Conservation (phyloP, 1,140 invertebrate species). For the Caerostris darwini region DNA sequence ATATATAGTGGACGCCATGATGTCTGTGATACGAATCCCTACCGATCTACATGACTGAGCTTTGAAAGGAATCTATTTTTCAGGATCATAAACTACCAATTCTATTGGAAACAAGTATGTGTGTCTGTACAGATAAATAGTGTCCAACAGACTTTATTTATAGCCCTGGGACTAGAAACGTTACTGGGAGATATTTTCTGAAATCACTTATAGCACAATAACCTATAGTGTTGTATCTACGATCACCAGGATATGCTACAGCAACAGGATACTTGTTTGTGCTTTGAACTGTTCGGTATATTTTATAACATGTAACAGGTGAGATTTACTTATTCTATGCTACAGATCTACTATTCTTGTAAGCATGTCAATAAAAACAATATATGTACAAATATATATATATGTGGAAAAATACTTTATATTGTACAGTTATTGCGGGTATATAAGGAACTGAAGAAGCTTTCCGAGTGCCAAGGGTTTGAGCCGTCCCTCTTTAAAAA, state of each 20-base stretch:
- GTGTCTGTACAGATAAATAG: not conserved
- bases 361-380: not conserved
- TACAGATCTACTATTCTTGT: not conserved
- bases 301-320: not conserved
- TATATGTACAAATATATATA: too few relatives aligned
- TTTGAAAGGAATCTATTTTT: not conserved
- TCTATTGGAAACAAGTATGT: not conserved
- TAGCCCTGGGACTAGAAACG: not conserved
- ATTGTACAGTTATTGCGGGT: too few relatives aligned
- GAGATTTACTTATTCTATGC: not conserved
- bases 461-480: too few relatives aligned
- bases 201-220: conserved; percentile 5
- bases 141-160: not conserved
- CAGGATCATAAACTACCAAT: conserved; percentile 22
- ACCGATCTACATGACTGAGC: not conserved
- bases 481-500: too few relatives aligned
- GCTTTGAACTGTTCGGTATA: not conserved
- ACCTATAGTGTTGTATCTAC: not conserved
- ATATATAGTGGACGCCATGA: not conserved
- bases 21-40: not conserved
- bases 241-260: not conserved
- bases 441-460: too few relatives aligned
- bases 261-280: not conserved
- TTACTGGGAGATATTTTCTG: not conserved
- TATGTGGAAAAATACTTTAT: too few relatives aligned